Percentiles rank a stretch among this genome's conserved stretches.
Conservation (phyloP, 1,140 invertebrate species). For the Macrosteles quadrilineatus region DNA sequence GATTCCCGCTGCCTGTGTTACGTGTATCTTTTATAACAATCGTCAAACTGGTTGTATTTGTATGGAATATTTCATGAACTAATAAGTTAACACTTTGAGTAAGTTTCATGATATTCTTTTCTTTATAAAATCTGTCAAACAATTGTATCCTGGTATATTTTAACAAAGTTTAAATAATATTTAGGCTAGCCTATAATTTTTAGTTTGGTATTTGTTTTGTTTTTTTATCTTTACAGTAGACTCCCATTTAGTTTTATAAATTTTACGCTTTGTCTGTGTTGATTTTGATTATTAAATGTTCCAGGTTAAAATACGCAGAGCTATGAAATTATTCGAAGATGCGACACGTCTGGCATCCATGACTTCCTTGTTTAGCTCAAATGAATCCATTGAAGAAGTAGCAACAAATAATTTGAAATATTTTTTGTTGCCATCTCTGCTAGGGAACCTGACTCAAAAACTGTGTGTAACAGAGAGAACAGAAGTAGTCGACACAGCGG, state of each 20-base stretch:
- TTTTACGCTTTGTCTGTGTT: not conserved
- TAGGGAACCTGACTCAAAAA: constrained; percentile 74
- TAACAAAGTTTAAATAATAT: not conserved
- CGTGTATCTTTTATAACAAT: no score
- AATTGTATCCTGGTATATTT: not conserved
- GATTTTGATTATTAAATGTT: no score
- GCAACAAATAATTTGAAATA: constrained; percentile 83
- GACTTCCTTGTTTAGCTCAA: constrained; percentile 80
- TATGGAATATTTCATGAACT: no score
- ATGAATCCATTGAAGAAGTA: constrained; percentile 87
- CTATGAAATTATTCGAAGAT: constrained; percentile 74
- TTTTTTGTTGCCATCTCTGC: constrained; percentile 77
- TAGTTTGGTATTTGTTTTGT: not conserved
- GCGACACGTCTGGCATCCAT: constrained; percentile 75
- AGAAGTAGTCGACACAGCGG: constrained; percentile 69
- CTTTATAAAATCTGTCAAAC: not conserved
- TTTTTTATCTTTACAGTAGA: not conserved
- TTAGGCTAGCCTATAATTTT: not conserved
- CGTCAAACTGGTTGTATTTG: no score
- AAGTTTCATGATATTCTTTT: no score
- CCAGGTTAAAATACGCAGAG: constrained; percentile 65
- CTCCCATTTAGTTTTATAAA: not conserved
- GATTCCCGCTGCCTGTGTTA: no score
- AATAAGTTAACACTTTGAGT: no score
- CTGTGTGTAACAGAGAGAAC: constrained; percentile 61